Evolutionary conservation across 1,140 invertebrate species (phyloP), one percentile per base, ranked within the genome.

Genomic region (Polypedilum vanderplanki): DNA sequence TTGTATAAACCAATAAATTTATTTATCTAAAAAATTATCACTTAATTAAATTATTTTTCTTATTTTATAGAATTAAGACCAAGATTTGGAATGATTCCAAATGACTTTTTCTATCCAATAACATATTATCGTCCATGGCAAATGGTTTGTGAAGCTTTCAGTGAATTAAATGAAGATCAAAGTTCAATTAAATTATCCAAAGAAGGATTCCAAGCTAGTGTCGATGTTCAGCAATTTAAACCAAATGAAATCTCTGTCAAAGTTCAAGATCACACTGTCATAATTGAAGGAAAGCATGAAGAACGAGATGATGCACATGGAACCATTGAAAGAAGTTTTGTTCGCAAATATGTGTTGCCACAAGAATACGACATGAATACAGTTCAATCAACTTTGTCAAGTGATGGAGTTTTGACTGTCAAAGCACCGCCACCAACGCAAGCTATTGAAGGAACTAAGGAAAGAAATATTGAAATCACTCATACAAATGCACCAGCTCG

Each of bases 211-310:
- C 87, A 92, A 80, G 87, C 91, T 0, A 88, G 87, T 77, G 81
- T 94, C 79, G 93, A 96, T 80, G 92, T 97, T 0, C 89, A 92
- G 57, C 93, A 96, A 77, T 97, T 96, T 80, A 84, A 87, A 46
- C 93, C 94, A 0, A 88, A 91, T 70, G 94, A 96, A 80, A 89
- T 97, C 10, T 86, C 87, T 7, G 92, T 97, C 0, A 94, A 93
- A 0, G 87, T 89, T 2, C n/a, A n/a, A n/a, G 91, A 93, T 73
- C 89, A 89, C 73, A 85, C 83, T 5, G 84, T 92, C 0, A 79
- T 90, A 1, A 85, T 93, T 1, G 87, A 91, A 77, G 90, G 88
- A 2, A 93, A 91, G 78, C 91, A 93, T 75, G 89, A 92, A 77
- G 90, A 93, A 78, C 90, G 90, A 74, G 83, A 87, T 74, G 91